These are phyloP conservation scores for Helarctos malayanus DNA, from an alignment of 2,797 vertebrate species.

Conservation along the genomic window DNA sequence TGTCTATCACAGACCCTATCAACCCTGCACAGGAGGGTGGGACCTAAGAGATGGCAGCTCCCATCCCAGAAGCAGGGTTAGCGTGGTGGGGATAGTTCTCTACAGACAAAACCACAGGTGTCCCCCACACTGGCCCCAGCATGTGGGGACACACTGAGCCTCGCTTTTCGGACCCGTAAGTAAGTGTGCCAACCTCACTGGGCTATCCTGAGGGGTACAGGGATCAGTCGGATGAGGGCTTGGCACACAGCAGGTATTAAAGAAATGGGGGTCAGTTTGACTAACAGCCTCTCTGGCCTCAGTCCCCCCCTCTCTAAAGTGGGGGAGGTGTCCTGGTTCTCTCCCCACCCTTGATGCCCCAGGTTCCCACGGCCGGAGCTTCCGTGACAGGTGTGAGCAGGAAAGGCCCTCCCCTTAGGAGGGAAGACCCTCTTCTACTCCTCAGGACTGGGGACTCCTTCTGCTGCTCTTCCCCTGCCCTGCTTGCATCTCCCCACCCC, in stretches of 20 bases:
- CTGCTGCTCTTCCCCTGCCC: neutral
- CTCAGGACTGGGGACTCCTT: neutral
- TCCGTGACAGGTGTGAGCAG: neutral
- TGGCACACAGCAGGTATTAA: neutral
- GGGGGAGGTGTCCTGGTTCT: neutral
- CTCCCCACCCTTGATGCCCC: neutral
- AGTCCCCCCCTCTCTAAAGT: neutral
- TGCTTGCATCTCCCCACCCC: too few relatives aligned
- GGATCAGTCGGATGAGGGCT: neutral
- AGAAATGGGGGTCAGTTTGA: neutral
- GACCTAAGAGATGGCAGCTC: neutral
- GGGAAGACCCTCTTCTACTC: neutral
- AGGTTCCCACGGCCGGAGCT: neutral
- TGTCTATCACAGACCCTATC: neutral
- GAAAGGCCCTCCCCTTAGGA: neutral
- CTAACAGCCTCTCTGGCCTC: neutral
- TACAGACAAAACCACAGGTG: neutral
- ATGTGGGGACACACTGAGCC: neutral
- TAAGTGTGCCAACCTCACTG: neutral
- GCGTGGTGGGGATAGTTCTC: neutral
- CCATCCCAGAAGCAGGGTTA: neutral
- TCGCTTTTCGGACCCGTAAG: constrained; percentile 19
- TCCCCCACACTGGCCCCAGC: neutral
- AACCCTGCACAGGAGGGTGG: neutral
- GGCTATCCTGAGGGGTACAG: neutral